Conservation (phyloP, 2,797 vertebrate genomes). For the Remorina albescens region DNA sequence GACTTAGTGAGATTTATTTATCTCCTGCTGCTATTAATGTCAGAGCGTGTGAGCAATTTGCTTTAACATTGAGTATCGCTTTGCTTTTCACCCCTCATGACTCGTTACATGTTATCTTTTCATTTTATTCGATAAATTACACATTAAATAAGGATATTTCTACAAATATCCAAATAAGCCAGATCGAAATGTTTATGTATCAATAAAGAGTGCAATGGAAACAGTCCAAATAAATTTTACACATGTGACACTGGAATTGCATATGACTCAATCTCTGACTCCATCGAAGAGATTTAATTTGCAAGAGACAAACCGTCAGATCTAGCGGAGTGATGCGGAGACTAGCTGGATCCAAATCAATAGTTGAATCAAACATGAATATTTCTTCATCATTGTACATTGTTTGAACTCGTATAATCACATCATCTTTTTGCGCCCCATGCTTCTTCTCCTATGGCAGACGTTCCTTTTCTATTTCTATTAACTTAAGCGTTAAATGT, state of each 20-base stretch:
- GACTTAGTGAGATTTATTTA: conserved; percentile 48
- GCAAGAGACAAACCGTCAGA: not conserved
- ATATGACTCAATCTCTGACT: too few relatives aligned
- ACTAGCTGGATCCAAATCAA: not conserved
- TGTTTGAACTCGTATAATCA: not conserved
- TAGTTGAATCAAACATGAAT: not conserved
- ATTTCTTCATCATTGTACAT: not conserved
- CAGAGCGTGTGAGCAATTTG: conserved; percentile 32
- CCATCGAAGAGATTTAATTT: not conserved
- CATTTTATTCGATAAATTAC: not conserved
- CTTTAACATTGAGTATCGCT: conserved; percentile 24
- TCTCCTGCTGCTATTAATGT: conserved; percentile 52
- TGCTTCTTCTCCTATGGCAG: not conserved
- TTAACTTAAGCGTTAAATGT: not conserved
- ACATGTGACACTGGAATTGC: not conserved
- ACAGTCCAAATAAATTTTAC: not conserved
- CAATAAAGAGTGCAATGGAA: not conserved
- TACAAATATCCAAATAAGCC: not conserved
- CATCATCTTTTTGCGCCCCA: not conserved
- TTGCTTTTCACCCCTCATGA: conserved; percentile 28
- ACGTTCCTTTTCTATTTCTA: not conserved
- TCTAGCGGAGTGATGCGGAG: not conserved
- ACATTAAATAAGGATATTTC: not conserved
- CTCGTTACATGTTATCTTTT: not conserved
- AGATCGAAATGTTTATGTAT: not conserved